These are phyloP conservation scores for Beris morrisii DNA, from an alignment of 2,888 invertebrate species.

Conservation along the genomic window DNA sequence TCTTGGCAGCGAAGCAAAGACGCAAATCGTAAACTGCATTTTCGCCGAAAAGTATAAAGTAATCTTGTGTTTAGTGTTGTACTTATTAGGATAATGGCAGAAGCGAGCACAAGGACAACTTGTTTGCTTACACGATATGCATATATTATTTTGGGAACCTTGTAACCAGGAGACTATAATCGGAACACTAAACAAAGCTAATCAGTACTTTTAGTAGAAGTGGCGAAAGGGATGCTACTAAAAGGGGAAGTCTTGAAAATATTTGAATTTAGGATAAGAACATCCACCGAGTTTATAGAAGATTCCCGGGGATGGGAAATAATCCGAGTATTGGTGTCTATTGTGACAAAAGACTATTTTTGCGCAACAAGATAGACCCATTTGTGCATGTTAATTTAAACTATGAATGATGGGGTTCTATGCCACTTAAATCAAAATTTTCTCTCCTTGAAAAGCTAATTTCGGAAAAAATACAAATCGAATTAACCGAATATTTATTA, in stretches of 20 bases:
- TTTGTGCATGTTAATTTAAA: too few relatives aligned
- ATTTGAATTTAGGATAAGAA: constrained; percentile 30
- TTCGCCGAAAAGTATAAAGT: constrained; percentile 5
- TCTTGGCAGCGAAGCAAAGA: not conserved
- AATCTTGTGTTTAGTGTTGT: constrained; percentile 20
- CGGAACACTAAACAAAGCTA: constrained; percentile 32
- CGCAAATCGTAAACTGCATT: constrained; percentile 1
- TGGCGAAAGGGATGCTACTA: not conserved
- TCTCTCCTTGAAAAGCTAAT: too few relatives aligned
- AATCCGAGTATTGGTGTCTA: too few relatives aligned
- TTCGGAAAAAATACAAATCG: too few relatives aligned
- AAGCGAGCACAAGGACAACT: constrained; percentile 25
- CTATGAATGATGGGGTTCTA: too few relatives aligned
- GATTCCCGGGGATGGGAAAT: too few relatives aligned
- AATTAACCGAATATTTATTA: too few relatives aligned
- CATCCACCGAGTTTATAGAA: constrained; percentile 15
- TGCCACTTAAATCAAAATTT: too few relatives aligned
- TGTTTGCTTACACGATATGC: constrained; percentile 29
- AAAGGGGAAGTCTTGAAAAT: constrained; percentile 24
- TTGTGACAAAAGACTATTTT: too few relatives aligned
- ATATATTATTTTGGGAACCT: constrained; percentile 26
- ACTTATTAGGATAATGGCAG: constrained; percentile 19
- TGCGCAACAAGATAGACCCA: too few relatives aligned
- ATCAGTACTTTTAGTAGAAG: constrained; percentile 26
- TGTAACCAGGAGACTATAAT: constrained; percentile 28